Percentiles rank a stretch among this genome's conserved stretches.
Conservation (phyloP, 1,140 invertebrate species). For the Mylabris phalerata region DNA sequence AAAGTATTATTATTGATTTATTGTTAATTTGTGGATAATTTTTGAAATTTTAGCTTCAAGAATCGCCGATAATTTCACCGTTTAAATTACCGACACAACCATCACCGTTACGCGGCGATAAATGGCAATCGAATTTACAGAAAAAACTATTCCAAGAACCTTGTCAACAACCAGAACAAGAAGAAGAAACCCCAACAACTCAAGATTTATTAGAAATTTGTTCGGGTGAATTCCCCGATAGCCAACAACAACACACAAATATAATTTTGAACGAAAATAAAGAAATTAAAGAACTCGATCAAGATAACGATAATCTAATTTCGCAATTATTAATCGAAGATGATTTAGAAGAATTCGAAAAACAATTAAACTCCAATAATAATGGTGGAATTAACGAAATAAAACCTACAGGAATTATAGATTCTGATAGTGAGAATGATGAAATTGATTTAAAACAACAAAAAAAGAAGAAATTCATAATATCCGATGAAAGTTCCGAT, state of each 20-base stretch:
- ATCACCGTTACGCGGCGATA: constrained; percentile 28
- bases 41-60: constrained; percentile 1
- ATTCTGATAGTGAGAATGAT: constrained; percentile 33
- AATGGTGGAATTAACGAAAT: constrained; percentile 27
- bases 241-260: constrained; percentile 4
- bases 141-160: constrained; percentile 41
- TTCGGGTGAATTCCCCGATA: constrained; percentile 36
- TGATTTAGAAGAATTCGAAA: constrained; percentile 36
- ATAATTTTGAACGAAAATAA: constrained; percentile 2
- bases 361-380: constrained; percentile 33
- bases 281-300: constrained; percentile 30
- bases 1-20: constrained; percentile 18
- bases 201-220: constrained; percentile 37
- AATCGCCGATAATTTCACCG: constrained; percentile 16
- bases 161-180: constrained; percentile 7
- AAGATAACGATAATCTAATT: constrained; percentile 32
- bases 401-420: constrained; percentile 24
- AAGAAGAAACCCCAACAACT: constrained; percentile 14
- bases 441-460: constrained; percentile 17
- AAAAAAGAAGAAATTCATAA: constrained; percentile 26
- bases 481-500: constrained; percentile 40
- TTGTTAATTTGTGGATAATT: constrained; percentile 9
- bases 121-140: constrained; percentile 27
- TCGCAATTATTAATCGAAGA: constrained; percentile 39
- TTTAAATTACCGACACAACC: constrained; percentile 24